phyloP scores from a whole-genome alignment of 2,113 vertebrate genomes.

The Oenanthe melanoleuca region DNA sequence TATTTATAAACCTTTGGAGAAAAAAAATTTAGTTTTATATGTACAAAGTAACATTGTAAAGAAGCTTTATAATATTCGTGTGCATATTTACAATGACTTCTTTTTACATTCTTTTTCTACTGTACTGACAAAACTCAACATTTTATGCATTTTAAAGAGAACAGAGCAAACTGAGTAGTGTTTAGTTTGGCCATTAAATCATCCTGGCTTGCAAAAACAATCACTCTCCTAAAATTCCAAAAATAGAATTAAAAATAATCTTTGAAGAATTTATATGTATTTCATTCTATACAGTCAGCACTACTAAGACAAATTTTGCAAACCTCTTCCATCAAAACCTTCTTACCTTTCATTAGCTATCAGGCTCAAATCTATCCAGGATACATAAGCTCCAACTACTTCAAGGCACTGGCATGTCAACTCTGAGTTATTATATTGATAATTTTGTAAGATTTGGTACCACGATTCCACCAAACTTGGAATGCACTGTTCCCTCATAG shows the following conservation, averaged over 20 bases:
- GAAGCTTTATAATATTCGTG: background rate
- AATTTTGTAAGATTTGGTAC: slow-evolving; percentile 97
- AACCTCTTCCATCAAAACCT: background rate
- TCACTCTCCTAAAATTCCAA: background rate
- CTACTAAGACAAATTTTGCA: background rate
- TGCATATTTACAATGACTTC: background rate
- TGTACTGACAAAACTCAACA: background rate
- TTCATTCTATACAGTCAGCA: background rate
- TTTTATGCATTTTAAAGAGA: background rate
- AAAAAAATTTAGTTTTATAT: background rate
- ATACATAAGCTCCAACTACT: slow-evolving; percentile 95
- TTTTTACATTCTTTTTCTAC: background rate
- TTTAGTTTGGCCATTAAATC: background rate
- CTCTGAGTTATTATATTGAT: slow-evolving; percentile 92
- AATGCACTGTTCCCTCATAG: slow-evolving; percentile 96
- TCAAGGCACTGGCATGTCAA: slow-evolving; percentile 99
- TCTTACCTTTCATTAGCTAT: slow-evolving; percentile 96
- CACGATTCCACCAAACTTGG: slow-evolving; percentile 96
- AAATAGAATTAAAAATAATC: background rate
- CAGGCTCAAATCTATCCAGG: slow-evolving; percentile 98
- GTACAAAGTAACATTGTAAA: background rate
- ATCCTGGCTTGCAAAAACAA: background rate
- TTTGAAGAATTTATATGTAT: background rate
- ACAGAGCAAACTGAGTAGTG: background rate
- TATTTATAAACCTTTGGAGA: slow-evolving; percentile 89